Evolutionary conservation across 2,888 invertebrate genomes (phyloP).

Genomic region (Graphium colonna): DNA sequence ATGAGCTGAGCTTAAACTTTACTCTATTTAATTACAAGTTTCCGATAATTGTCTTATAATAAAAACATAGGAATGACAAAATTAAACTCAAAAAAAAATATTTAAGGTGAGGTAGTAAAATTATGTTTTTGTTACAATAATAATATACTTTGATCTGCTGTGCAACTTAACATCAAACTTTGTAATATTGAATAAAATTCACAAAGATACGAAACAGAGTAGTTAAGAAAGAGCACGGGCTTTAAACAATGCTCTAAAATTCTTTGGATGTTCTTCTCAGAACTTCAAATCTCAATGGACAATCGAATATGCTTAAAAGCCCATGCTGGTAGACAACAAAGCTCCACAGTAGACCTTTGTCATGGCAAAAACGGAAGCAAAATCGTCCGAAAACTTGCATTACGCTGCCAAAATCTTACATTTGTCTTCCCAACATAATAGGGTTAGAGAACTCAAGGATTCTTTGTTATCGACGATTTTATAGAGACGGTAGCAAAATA

Average conservation of each 20-base stretch:
- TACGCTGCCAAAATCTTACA: slow-evolving; percentile 48
- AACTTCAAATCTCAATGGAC: slow-evolving; percentile 50
- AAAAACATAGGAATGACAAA: no score
- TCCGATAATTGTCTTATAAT: no score
- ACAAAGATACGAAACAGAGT: background rate
- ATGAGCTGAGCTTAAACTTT: no score
- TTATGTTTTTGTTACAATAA: no score
- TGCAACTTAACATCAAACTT: background rate
- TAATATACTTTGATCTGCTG: background rate
- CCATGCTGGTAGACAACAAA: slow-evolving; percentile 51
- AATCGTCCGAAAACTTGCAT: slow-evolving; percentile 53
- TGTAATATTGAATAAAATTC: background rate
- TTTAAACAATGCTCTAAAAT: slow-evolving; percentile 17
- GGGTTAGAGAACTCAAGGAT: slow-evolving; percentile 55
- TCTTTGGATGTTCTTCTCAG: slow-evolving; percentile 32
- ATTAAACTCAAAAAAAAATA: no score
- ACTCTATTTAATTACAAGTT: no score
- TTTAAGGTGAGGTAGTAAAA: no score
- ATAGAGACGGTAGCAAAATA: slow-evolving; percentile 71
- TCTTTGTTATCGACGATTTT: slow-evolving; percentile 55
- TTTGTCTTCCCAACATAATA: slow-evolving; percentile 71
- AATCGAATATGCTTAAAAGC: slow-evolving; percentile 52
- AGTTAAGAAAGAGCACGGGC: background rate
- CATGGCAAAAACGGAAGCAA: slow-evolving; percentile 67
- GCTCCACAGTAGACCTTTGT: slow-evolving; percentile 51